Evolutionary conservation across 2,113 vertebrate species (phyloP), one percentile per base, ranked within the genome.

Genomic region (Sturnus vulgaris): DNA sequence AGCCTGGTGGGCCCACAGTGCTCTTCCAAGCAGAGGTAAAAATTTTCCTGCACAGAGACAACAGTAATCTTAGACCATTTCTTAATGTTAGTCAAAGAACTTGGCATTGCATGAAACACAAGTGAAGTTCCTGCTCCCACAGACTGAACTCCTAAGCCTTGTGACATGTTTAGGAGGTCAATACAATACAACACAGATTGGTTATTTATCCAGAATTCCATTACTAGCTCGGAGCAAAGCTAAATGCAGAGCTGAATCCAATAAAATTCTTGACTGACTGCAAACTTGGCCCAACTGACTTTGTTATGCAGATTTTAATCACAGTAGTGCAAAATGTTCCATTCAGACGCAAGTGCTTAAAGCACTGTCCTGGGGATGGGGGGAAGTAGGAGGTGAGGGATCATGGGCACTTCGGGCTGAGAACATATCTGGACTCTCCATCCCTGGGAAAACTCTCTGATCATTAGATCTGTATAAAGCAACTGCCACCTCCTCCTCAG

Each of bases 281-380:
- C 50, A 95, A 52, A 93, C 78, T 88, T 77, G 82, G 76, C 76
- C 90, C 66, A 70, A 44, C 5, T 0, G 0, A 73, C 11, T 73
- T 76, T 86, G 68, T 44, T 90, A 46, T 18, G 47, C 47, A 92
- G 90, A 81, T 94, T 94, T 94, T 65, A 81, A 83, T 90, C 79
- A 82, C 25, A 66, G 59, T 21, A 66, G 42, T 6, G 7, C 22
- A 66, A 92, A 94, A 66, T 24, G 30, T 66, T 88, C 59, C 39
- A 35, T 49, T 88, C 28, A 42, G 52, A 66, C 2, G 0, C 1
- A 3, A 85, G 68, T 11, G 5, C 19, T 82, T 66, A 30, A 50
- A 0, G 7, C 15, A 42, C 46, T 39, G 11, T 66, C 52, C 52
- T 56, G 22, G 22, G 23, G 21, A 57, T 4, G 10, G 18, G 27